Evolutionary conservation across 2,888 invertebrate species (phyloP).

Genomic region (Diaphora mendica): DNA sequence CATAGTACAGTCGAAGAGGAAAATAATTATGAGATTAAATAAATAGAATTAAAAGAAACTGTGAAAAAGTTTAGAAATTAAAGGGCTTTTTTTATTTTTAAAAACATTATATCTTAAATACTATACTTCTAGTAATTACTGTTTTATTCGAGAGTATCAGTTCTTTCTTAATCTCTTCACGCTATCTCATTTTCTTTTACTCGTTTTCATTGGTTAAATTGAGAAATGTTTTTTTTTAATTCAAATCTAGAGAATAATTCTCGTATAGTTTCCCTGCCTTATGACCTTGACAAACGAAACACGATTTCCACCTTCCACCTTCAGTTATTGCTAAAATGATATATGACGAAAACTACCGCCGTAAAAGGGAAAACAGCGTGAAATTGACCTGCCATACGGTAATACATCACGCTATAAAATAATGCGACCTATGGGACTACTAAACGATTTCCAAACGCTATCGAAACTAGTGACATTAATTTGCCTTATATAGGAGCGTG

Average conservation of each 20-base stretch:
- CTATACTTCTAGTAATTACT: too few relatives aligned
- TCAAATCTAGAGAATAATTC: background rate
- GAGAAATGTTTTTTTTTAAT: background rate
- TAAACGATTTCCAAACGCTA: constrained; percentile 45
- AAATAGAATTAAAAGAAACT: too few relatives aligned
- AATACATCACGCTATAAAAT: constrained; percentile 42
- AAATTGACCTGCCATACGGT: constrained; percentile 42
- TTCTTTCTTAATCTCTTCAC: too few relatives aligned
- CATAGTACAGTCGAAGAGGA: too few relatives aligned
- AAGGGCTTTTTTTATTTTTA: too few relatives aligned
- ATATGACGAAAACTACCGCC: constrained; percentile 26
- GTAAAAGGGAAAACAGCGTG: constrained; percentile 27
- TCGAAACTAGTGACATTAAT: constrained; percentile 38
- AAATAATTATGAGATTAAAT: too few relatives aligned
- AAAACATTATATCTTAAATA: too few relatives aligned
- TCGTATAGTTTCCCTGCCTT: background rate
- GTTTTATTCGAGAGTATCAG: too few relatives aligned
- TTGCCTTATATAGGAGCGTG: constrained; percentile 13
- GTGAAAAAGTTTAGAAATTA: too few relatives aligned
- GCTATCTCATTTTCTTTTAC: too few relatives aligned
- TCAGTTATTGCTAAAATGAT: constrained; percentile 34
- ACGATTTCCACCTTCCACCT: constrained; percentile 13
- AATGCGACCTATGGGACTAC: constrained; percentile 49
- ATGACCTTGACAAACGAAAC: constrained; percentile 7
- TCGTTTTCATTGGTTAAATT: background rate